Base-by-base conservation (phyloP, 1,140 invertebrate species). In the Calephelis nemesis region DNA sequence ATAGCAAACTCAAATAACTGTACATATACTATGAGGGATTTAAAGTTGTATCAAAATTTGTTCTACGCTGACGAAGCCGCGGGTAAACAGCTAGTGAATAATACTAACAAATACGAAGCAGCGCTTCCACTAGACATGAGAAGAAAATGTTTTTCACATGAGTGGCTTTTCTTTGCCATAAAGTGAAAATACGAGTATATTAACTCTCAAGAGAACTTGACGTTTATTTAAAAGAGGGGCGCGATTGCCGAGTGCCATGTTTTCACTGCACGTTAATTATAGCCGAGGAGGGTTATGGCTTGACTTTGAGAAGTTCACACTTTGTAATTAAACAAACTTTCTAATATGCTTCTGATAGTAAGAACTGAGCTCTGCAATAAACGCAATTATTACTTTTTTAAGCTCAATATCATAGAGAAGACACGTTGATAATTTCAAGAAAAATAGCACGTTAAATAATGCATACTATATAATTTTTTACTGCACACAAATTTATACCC, bases 211-310 rank as follows among this genome's bases (percentile, higher is more conserved):
- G 70, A 65, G 72, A 76, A 67, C 62, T 69, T 69, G 71, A 70
- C 71, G 67, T 73, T 73, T 73, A 65, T 68, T 68, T 64, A 60
- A 62, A 58, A 63, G 65, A 63, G 69, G 67, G 67, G 67, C 64
- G 65, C 42, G 42, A 45, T 7, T 45, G 42, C 42, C 42, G 69
- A 70, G 66, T 65, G 30, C 40, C 64, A 64, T 72, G 74, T 75
- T 75, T 77, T 77, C 72, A 75, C 69, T 65, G 69, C 63, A 49
- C 70, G 65, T 71, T 77, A 77, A 75, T 73, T 78, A 75, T 66
- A 64, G 71, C 72, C 74, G 60, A 45, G 68, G 70, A 71, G 62
- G 50, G 63, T 67, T 63, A 50, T 47, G 68, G 66, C n/a, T 50
- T 47, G 30, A 15, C 19, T 39, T 58, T 45, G 54, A 58, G 54